A percentile compares a stretch with the other conserved stretches of the same genome.
Conservation (phyloP, 2,797 vertebrate genomes). For the Micromesistius poutassou region DNA sequence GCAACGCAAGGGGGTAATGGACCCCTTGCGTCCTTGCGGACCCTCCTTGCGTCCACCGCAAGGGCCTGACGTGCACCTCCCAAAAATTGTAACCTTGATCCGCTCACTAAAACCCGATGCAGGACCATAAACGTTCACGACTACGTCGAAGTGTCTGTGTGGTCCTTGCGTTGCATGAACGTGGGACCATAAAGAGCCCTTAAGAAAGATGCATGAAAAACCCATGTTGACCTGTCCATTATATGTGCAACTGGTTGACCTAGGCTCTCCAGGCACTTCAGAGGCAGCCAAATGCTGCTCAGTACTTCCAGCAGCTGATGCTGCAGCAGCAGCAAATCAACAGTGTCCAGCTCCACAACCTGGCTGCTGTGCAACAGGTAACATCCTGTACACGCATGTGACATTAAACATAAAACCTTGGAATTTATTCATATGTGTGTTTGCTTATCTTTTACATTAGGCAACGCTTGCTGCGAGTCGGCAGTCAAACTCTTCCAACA, state of each 20-base stretch:
- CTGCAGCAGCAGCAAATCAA: constrained; percentile 97
- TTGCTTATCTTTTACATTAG: constrained; percentile 55
- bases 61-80: no score
- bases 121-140: no score
- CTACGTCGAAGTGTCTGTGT: no score
- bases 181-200: no score
- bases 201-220: not conserved
- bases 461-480: constrained; percentile 95
- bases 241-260: not conserved
- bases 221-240: not conserved
- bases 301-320: constrained; percentile 99
- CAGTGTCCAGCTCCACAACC: constrained; percentile 91
- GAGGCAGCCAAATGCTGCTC: constrained; percentile 94
- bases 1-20: no score
- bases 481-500: constrained; percentile 88
- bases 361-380: constrained; percentile 98
- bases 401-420: no score
- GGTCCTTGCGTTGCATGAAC: no score
- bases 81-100: no score
- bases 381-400: not conserved
- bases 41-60: no score
- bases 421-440: not conserved
- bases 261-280: constrained; percentile 95
- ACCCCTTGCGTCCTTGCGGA: no score
- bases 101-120: no score